These are phyloP conservation scores for Peromyscus polionotus DNA, from an alignment of 2,113 vertebrate species.

Conservation along the genomic window DNA sequence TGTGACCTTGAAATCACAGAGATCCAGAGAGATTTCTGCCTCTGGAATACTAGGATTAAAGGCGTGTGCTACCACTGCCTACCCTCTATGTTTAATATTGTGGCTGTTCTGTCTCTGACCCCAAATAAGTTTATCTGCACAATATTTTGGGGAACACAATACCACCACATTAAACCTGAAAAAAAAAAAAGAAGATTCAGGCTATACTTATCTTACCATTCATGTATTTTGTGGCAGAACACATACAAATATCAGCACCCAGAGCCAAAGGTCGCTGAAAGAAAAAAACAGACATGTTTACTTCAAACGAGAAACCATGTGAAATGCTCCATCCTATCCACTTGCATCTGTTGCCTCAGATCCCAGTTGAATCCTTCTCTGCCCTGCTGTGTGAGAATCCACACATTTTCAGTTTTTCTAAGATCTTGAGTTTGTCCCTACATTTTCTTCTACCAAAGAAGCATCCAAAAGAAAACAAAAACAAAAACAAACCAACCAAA, in stretches of 20 bases:
- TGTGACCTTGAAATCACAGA: too few species aligned
- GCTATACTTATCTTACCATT: slow-evolving; percentile 90
- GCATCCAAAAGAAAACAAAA: slow-evolving; percentile 7
- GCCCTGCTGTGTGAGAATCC: slow-evolving; percentile 5
- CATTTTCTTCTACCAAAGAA: not conserved
- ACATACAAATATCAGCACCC: slow-evolving; percentile 97
- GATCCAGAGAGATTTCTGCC: too few species aligned
- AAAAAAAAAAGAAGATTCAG: too few species aligned
- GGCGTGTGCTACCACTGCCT: too few species aligned
- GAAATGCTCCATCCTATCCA: not conserved
- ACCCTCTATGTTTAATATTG: too few species aligned
- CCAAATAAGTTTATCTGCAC: too few species aligned
- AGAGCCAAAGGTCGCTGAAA: slow-evolving; percentile 95
- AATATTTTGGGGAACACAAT: too few species aligned
- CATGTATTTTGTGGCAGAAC: slow-evolving; percentile 98
- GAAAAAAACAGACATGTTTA: slow-evolving; percentile 5
- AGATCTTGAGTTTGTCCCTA: not conserved
- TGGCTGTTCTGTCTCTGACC: too few species aligned
- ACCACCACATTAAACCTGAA: too few species aligned
- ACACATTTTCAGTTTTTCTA: slow-evolving; percentile 6
- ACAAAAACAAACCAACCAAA: not conserved
- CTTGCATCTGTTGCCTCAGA: not conserved
- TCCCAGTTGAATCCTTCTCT: not conserved
- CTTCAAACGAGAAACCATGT: slow-evolving; percentile 30
- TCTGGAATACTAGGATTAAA: too few species aligned